Evolutionary conservation across 2,888 invertebrate species (phyloP), one percentile per base, ranked within the genome.

Genomic region (Macaria notata): DNA sequence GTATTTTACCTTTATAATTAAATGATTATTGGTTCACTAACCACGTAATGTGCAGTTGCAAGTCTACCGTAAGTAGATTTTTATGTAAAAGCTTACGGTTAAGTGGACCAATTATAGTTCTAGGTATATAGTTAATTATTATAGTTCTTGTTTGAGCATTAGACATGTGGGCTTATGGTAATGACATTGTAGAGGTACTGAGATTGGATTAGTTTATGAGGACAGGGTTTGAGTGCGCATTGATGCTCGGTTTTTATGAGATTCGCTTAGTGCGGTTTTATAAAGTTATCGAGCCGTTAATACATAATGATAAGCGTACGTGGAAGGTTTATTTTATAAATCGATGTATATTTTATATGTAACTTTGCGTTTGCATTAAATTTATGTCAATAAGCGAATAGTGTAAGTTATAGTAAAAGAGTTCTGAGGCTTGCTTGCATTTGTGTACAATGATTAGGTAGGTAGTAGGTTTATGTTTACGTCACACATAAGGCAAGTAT

Each of bases 11-110:
- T 72, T 72, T 70, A 66, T 79, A 76, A 75, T 76, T 78, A 78
- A 76, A 79, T 78, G 77, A 80, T 81, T 78, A 81, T 79, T 78
- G 75, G 75, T 72, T 58, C 56, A 50, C 60, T 64, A 75, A 71
- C 73, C 62, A 73, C 74, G 67, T 79, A 78, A 78, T 79, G 56
- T 65, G 65, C 64, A 62, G 72, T 68, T 69, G 56, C 59, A 54
- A 46, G 47, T 51, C 53, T 33, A 45, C 46, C 29, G 54, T 52
- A 50, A 62, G 56, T 60, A 62, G 42, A 50, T 53, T 66, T 66
- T 66, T 63, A 66, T 66, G 60, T 58, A 52, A 43, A 62, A 62
- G 59, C 65, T 62, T 54, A 60, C 57, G 49, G 60, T 56, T 56
- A 62, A 61, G 56, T 48, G 50, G 43, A 46, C 45, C 52, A 56